Conservation (phyloP, 2,888 invertebrate genomes). For the Tipula helvola region DNA sequence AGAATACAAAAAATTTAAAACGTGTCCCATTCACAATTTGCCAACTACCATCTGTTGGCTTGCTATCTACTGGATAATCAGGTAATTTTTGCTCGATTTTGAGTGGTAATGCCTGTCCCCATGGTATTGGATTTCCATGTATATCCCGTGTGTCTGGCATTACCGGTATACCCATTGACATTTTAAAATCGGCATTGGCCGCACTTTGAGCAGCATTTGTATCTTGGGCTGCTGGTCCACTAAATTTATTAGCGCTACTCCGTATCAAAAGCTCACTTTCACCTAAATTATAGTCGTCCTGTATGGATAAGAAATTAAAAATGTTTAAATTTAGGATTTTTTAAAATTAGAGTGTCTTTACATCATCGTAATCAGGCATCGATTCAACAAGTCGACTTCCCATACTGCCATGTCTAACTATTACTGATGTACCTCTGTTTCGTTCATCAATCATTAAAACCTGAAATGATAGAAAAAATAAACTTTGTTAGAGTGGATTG, state of each 20-base stretch:
- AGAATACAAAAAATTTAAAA: conserved; percentile 83
- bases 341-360: conserved; percentile 37
- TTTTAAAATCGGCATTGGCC: not conserved
- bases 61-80: conserved; percentile 49
- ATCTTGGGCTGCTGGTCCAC: conserved; percentile 16
- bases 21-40: conserved; percentile 41
- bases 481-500: not conserved
- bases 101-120: conserved; percentile 33
- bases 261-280: conserved; percentile 30
- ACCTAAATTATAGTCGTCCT: conserved; percentile 32
- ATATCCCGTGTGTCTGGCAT: conserved; percentile 19
- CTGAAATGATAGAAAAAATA: conserved; percentile 19
- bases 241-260: conserved; percentile 31
- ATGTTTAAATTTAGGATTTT: conserved; percentile 6
- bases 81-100: conserved; percentile 40
- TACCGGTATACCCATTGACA: conserved; percentile 19
- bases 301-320: conserved; percentile 20
- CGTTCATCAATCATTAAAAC: conserved; percentile 42
- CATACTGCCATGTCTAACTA: conserved; percentile 41
- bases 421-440: conserved; percentile 40
- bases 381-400: conserved; percentile 38
- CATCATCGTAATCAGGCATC: conserved; percentile 58
- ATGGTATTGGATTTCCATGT: conserved; percentile 26
- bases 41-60: conserved; percentile 65
- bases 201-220: not conserved